Base-by-base conservation (phyloP, 1,140 invertebrate genomes). In the Idris sp. region DNA sequence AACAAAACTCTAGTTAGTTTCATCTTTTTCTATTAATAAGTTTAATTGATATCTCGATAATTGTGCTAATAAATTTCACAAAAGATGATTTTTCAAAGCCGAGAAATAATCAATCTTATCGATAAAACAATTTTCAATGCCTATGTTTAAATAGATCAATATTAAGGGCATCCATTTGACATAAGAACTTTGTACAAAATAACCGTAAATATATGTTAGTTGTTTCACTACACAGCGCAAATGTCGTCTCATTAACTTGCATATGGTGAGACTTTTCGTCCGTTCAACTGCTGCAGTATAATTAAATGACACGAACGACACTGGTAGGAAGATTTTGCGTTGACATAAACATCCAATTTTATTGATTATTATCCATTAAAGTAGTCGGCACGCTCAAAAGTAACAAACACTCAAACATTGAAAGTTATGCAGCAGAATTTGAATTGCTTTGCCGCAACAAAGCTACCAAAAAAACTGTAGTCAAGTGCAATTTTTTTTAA, bases 181-280 rank as follows among this genome's bases (percentile, higher is more conserved):
- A 61, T 71, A 76, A 71, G 54, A 71, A 71, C 26, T 65, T 69
- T 76, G 67, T 71, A 76, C 65, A 76, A 71, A 75, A 53, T 76
- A 76, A 54, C 67, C 65, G 31, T 76, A 62, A 69, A 48, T 76
- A 65, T 53, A 59, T 76, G 61, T 76, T 76, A 71, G 64, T 65
- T 65, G 58, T 75, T 51, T 40, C 44, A 65, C 33, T 58, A 67
- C 51, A 54, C 43, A 40, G 15, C 16, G 51, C 49, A 51, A 56
- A 58, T 19, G 35, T 48, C 44, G 18, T 33, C 41, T 13, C 11
- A 10, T 68, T 58, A n/a, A 43, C 54, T 49, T 40, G 56, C 38
- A 31, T 30, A 7, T 13, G 11, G 19, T 33, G 15, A 49, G 51
- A 46, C 19, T 36, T 22, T 36, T 48, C 40, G 49, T 46, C 22